phyloP scores from a whole-genome alignment of 2,888 invertebrate species.

The Euproctis similis region DNA sequence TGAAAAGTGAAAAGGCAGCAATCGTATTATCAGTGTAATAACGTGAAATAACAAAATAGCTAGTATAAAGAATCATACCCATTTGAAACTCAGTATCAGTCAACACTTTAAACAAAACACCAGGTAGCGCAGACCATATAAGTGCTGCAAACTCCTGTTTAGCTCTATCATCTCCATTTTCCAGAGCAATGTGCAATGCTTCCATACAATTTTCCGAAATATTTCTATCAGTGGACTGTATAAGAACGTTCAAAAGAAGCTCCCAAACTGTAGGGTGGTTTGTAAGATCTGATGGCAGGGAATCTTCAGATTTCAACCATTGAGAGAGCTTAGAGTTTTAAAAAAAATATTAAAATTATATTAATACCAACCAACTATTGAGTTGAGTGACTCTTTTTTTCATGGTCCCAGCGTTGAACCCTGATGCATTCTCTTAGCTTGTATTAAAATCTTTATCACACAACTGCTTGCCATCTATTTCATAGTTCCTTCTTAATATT shows the following conservation, averaged over 20 bases:
- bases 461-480: too few relatives aligned
- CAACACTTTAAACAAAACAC: constrained; percentile 45
- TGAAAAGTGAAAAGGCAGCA: too few relatives aligned
- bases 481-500: too few relatives aligned
- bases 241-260: constrained; percentile 47
- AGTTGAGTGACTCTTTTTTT: too few relatives aligned
- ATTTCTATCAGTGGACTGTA: constrained; percentile 31
- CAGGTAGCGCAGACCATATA: constrained; percentile 53
- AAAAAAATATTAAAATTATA: too few relatives aligned
- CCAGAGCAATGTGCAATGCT: constrained; percentile 40
- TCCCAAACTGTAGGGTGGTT: constrained; percentile 50
- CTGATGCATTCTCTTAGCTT: too few relatives aligned
- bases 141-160: constrained; percentile 40
- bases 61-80: constrained; percentile 26
- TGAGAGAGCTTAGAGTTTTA: constrained; percentile 55
- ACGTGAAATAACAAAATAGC: background rate
- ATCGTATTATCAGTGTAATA: too few relatives aligned
- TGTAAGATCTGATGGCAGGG: constrained; percentile 48
- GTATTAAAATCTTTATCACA: too few relatives aligned
- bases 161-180: constrained; percentile 36
- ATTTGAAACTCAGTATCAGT: constrained; percentile 43
- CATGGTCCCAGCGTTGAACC: too few relatives aligned
- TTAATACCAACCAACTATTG: too few relatives aligned
- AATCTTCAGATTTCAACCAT: constrained; percentile 55
- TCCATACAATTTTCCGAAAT: constrained; percentile 45